Base-by-base conservation (phyloP, 1,140 invertebrate genomes). In the Drosophila sulfurigaster region DNA sequence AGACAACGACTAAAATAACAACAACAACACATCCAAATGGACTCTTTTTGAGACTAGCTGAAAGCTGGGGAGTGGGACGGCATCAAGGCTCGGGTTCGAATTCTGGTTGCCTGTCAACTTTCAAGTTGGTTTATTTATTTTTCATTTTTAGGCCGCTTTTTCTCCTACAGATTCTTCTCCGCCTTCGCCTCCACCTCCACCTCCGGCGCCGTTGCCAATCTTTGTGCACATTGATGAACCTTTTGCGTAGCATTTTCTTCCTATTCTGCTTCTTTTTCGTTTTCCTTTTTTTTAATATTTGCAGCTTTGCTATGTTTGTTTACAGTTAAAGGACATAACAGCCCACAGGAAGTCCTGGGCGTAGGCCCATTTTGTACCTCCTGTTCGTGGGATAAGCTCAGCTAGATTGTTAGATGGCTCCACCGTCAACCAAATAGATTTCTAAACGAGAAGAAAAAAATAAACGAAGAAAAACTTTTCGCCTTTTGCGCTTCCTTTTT, bases 111-210 rank as follows among this genome's bases (percentile, higher is more conserved):
- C 66, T 75, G 77, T 80, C 77, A 78, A 87, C 73, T 80, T 80
- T 78, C 46, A 80, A 78, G 69, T 83, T 72, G 59, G 43, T 78
- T 78, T 83, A 80, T 87, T 88, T 80, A 80, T 80, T 83, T 74
- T 88, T 75, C 48, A 80, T 75, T 70, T 70, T 70, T 62, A 59
- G 43, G 68, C 52, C 25, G 57, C 54, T 62, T 62, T 60, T 20
- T 10, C 45, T 49, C 16, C 16, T 58, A 16, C 66, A 41, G 32
- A 38, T 51, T 43, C 41, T 10, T 28, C 38, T 2, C 10, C 5
- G 15, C 2, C 15, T 25, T 5, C 8, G 1, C 8, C 38, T 32
- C 35, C 35, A 10, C 35, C 35, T 5, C 5, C 32, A 6, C 2
- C 5, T 32, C 2, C 35, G 35, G 35, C 35, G 3, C 16, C 15